Conservation (phyloP, 1,140 invertebrate species). For the Dolichoris vasculosae region DNA sequence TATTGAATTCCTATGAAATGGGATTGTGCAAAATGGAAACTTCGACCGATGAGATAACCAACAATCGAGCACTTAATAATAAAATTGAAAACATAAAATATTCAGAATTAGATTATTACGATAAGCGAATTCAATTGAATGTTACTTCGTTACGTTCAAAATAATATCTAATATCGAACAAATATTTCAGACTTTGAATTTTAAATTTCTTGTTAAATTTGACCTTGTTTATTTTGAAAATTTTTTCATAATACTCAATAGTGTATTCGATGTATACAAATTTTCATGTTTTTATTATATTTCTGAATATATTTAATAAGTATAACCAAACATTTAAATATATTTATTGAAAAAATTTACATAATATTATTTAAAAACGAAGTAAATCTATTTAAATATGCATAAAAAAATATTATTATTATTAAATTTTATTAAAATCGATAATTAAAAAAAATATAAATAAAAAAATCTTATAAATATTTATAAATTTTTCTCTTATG, state of each 20-base stretch:
- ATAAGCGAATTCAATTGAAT: neutral
- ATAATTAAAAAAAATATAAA: no score
- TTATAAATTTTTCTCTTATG: no score
- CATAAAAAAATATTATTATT: no score
- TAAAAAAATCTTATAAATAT: no score
- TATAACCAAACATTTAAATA: neutral
- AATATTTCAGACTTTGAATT: neutral
- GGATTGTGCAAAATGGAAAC: neutral
- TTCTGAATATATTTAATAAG: neutral
- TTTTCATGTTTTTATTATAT: neutral
- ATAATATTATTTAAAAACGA: neutral
- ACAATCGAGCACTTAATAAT: neutral
- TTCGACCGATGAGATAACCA: neutral
- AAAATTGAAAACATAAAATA: constrained; percentile 3
- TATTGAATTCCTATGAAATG: constrained; percentile 20
- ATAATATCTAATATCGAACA: neutral
- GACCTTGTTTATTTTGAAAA: neutral
- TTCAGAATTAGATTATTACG: neutral
- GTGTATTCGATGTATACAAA: neutral
- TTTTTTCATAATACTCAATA: neutral
- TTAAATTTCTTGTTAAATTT: neutral
- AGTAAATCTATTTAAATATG: no score
- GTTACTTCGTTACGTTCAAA: neutral
- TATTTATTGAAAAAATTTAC: neutral
- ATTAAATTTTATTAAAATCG: no score